Conservation (phyloP, 2,113 vertebrate species). For the Mormyrus iriodes region DNA sequence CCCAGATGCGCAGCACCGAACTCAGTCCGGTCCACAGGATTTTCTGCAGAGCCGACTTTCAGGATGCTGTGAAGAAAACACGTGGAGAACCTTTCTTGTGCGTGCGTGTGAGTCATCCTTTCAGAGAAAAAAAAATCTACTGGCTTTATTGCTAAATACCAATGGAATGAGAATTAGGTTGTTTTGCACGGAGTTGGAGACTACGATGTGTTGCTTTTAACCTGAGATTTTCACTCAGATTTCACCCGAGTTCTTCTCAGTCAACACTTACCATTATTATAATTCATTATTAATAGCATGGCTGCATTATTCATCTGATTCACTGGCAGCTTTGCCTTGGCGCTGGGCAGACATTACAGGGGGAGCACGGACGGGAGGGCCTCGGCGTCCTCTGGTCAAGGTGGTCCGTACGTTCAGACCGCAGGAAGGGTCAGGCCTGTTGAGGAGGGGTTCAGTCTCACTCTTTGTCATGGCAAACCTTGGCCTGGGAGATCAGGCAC, state of each 20-base stretch:
- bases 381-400: neutral
- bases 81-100: neutral
- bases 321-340: neutral
- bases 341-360: neutral
- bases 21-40: neutral
- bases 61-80: neutral
- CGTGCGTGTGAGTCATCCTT: neutral
- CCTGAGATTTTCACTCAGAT: neutral
- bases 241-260: neutral
- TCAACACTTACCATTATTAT: neutral
- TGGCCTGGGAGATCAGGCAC: neutral
- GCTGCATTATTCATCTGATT: neutral
- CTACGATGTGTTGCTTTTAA: neutral
- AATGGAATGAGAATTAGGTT: neutral
- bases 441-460: neutral
- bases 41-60: neutral
- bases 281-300: neutral
- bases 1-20: neutral
- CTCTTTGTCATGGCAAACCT: neutral
- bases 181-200: neutral
- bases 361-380: neutral
- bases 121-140: neutral
- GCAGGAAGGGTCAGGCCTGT: neutral
- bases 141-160: neutral
- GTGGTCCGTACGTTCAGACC: neutral